Percentiles rank a stretch among this genome's conserved stretches.
These are phyloP conservation scores for Rhabdomys pumilio DNA, from an alignment of 2,797 vertebrate species.

Conservation along the genomic window DNA sequence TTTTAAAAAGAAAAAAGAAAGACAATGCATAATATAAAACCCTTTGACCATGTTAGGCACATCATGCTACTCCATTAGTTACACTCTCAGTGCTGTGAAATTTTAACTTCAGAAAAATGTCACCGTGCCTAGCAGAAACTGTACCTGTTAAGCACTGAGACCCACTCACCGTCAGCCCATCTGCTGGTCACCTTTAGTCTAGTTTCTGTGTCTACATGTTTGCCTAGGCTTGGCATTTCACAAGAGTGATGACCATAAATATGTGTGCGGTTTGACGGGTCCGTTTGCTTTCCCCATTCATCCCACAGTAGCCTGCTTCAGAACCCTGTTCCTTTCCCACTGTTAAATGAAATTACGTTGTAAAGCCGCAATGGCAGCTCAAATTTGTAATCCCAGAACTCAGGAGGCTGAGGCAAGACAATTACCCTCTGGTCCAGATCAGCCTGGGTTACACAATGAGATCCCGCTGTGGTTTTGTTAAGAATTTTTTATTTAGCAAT, in stretches of 20 bases:
- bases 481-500: no score
- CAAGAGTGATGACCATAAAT: neutral
- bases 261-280: neutral
- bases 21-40: neutral
- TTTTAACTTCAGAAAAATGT: constrained; percentile 39
- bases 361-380: neutral
- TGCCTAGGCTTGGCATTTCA: neutral
- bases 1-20: neutral
- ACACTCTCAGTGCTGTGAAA: neutral
- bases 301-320: neutral
- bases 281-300: constrained; percentile 1
- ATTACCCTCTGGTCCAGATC: neutral
- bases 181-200: neutral
- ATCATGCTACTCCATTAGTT: neutral
- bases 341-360: neutral
- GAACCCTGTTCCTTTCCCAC: neutral
- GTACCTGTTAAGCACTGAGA: neutral
- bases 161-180: neutral
- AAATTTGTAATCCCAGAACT: neutral
- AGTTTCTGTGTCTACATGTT: neutral
- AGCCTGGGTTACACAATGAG: neutral
- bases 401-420: neutral
- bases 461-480: neutral
- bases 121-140: neutral
- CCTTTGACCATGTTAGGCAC: neutral